Conservation (phyloP, 2,113 vertebrate genomes). For the Trinectes maculatus region DNA sequence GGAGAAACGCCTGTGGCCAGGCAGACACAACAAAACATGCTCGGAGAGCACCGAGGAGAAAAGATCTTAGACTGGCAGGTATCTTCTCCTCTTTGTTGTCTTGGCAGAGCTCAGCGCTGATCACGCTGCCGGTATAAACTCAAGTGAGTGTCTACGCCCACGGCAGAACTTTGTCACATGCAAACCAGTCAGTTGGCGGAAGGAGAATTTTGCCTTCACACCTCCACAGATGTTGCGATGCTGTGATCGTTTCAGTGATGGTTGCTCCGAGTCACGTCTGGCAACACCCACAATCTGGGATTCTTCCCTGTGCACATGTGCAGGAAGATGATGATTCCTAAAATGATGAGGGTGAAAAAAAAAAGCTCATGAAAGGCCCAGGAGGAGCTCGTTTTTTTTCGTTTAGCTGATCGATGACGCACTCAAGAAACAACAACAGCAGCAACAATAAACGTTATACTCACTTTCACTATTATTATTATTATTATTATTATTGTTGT, state of each 20-base stretch:
- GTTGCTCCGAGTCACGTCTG: conserved; percentile 53
- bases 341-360: not conserved
- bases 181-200: too few relatives aligned
- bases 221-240: conserved; percentile 55
- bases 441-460: too few relatives aligned
- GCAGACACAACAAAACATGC: conserved; percentile 27
- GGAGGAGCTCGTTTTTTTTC: not conserved
- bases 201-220: conserved; percentile 34
- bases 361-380: conserved; percentile 12
- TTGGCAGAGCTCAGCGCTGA: not conserved
- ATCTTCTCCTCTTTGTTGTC: not conserved
- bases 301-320: conserved; percentile 32
- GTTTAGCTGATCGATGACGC: conserved; percentile 4
- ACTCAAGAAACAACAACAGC: too few relatives aligned
- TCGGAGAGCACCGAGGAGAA: conserved; percentile 20
- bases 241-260: conserved; percentile 10
- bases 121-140: not conserved
- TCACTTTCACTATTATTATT: too few relatives aligned
- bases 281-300: conserved; percentile 48
- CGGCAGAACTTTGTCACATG: not conserved
- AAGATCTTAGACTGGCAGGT: conserved; percentile 18
- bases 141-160: not conserved
- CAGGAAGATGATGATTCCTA: conserved; percentile 16
- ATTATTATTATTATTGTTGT: too few relatives aligned
- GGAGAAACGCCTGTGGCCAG: conserved; percentile 37